These are phyloP conservation scores for Neodiprion virginianus DNA, from an alignment of 1,140 invertebrate genomes.

Conservation along the genomic window DNA sequence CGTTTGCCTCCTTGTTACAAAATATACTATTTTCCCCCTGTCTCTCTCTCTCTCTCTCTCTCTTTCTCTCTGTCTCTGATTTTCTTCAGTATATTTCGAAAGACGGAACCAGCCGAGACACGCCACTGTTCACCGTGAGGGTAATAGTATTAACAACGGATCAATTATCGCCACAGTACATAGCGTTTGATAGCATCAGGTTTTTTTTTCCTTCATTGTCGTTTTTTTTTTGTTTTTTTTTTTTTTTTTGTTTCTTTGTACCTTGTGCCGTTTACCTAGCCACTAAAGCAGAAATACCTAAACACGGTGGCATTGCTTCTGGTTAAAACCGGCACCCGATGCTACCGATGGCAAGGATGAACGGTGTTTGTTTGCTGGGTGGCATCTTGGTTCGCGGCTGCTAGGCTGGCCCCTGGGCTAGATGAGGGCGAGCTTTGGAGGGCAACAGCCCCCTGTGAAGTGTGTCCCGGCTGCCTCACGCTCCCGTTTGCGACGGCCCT, in stretches of 20 bases:
- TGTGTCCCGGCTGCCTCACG: slow-evolving; percentile 57
- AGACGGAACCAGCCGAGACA: no score
- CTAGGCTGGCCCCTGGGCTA: slow-evolving; percentile 60
- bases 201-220: not conserved
- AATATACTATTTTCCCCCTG: no score
- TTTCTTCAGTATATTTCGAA: no score
- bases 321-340: not conserved
- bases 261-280: slow-evolving; percentile 15
- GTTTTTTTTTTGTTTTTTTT: not conserved
- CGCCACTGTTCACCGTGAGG: no score
- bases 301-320: not conserved
- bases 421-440: slow-evolving; percentile 62
- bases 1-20: no score
- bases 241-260: slow-evolving; percentile 16
- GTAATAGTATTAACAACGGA: no score
- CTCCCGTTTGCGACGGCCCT: slow-evolving; percentile 61
- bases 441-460: slow-evolving; percentile 59
- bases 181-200: no score
- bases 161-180: no score
- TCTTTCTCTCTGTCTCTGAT: no score
- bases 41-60: no score
- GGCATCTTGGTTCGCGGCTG: slow-evolving; percentile 54
- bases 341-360: not conserved
- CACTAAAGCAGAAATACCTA: not conserved
- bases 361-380: slow-evolving; percentile 40